A percentile compares a stretch with the other conserved stretches of the same genome.
Evolutionary conservation across 2,113 vertebrate genomes (phyloP).

Genomic region (Taxidea taxus): DNA sequence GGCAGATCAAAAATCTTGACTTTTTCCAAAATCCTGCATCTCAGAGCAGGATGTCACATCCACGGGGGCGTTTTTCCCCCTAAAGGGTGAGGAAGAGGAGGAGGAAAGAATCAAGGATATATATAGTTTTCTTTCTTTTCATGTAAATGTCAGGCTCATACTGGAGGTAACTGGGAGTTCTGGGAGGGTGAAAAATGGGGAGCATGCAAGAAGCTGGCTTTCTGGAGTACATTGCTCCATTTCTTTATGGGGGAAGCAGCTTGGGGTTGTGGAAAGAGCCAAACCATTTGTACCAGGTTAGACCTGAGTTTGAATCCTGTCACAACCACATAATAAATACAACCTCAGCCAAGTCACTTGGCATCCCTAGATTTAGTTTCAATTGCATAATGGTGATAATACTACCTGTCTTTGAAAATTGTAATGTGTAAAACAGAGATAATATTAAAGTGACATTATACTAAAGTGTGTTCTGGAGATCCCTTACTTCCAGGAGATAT

Average conservation of each 20-base stretch:
- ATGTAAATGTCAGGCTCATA: accelerated
- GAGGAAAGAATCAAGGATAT: not conserved
- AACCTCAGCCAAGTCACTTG: not conserved
- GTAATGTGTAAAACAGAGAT: not conserved
- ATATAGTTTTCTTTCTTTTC: not conserved
- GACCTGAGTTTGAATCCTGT: not conserved
- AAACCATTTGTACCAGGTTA: accelerated
- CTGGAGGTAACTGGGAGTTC: not conserved
- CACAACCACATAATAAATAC: not conserved
- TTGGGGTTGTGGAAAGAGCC: not conserved
- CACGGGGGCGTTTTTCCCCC: not conserved
- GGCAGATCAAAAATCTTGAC: not conserved
- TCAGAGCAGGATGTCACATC: not conserved
- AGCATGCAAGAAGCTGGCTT: not conserved
- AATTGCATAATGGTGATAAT: not conserved
- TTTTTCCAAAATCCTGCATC: not conserved
- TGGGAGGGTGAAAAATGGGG: not conserved
- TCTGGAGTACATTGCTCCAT: accelerated
- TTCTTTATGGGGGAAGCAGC: not conserved
- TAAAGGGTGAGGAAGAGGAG: not conserved
- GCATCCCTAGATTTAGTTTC: not conserved
- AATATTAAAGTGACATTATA: not conserved
- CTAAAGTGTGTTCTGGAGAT: not conserved
- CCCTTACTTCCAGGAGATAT: not conserved
- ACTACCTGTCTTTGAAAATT: not conserved